These are phyloP conservation scores for Cistogaster globosa DNA, from an alignment of 2,888 invertebrate species.

Conservation along the genomic window DNA sequence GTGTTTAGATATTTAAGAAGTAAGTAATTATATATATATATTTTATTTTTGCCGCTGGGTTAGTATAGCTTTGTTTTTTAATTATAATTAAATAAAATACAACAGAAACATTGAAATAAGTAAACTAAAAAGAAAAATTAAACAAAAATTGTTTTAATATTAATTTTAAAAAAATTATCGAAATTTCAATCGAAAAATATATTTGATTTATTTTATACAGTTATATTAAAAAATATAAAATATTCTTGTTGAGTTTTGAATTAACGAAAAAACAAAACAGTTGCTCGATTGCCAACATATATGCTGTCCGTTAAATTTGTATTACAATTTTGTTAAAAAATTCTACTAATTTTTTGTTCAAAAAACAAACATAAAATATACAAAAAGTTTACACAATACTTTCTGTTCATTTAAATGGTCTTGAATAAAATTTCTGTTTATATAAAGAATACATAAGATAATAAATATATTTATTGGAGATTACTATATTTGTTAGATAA, in stretches of 20 bases:
- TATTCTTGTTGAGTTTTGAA: conserved; percentile 46
- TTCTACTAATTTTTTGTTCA: conserved; percentile 71
- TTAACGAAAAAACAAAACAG: conserved; percentile 67
- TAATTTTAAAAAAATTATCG: conserved; percentile 73
- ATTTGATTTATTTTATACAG: conserved; percentile 35
- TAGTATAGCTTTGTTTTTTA: conserved; percentile 56
- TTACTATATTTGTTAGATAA: conserved; percentile 74
- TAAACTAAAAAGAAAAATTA: conserved; percentile 36
- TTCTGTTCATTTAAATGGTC: conserved; percentile 57
- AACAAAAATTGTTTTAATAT: conserved; percentile 27
- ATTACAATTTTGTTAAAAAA: conserved; percentile 32
- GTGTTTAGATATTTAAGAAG: conserved; percentile 40
- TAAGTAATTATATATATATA: conserved; percentile 29
- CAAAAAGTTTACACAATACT: conserved; percentile 75
- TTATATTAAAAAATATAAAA: conserved; percentile 56
- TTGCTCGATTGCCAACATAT: conserved; percentile 84
- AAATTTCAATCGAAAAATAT: conserved; percentile 74
- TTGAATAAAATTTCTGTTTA: conserved; percentile 37
- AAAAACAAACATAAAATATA: conserved; percentile 78
- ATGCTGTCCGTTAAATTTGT: conserved; percentile 81
- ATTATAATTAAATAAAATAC: conserved; percentile 19
- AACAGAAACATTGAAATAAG: conserved; percentile 32
- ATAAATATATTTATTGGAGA: conserved; percentile 70
- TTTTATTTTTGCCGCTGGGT: conserved; percentile 59
- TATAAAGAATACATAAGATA: conserved; percentile 59